These are phyloP conservation scores for Petroica traversi DNA, from an alignment of 2,113 vertebrate species.

Conservation along the genomic window DNA sequence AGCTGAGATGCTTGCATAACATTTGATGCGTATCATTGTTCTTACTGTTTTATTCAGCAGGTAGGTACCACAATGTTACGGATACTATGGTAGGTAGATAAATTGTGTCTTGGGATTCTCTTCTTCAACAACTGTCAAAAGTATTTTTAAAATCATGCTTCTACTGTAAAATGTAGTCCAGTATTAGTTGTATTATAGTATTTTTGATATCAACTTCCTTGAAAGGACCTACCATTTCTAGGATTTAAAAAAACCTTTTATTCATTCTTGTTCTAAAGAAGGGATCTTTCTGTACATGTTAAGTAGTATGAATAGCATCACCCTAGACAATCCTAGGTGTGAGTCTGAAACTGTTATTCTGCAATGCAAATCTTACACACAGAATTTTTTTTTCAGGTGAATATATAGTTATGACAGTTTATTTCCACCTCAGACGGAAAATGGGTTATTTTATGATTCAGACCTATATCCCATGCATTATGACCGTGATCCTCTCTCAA, in stretches of 20 bases:
- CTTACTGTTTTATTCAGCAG: background rate
- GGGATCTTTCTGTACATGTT: background rate
- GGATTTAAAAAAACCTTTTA: background rate
- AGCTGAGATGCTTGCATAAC: background rate
- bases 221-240: background rate
- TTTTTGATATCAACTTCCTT: background rate
- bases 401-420: constrained; percentile 98
- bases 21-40: background rate
- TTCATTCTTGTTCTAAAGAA: background rate
- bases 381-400: constrained; percentile 83
- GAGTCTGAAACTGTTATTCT: background rate
- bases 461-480: constrained; percentile 99
- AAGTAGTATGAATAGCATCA: background rate
- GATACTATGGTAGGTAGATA: background rate
- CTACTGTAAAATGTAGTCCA: background rate
- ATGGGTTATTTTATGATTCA: constrained; percentile 99
- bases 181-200: background rate
- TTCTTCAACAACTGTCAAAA: background rate
- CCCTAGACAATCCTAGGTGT: background rate
- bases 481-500: constrained; percentile 99
- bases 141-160: background rate
- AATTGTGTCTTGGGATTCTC: background rate
- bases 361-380: background rate
- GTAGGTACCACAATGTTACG: background rate
- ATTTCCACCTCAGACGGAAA: constrained; percentile 95